phyloP scores from a whole-genome alignment of 2,113 vertebrate species.

The Mixornis gularis region DNA sequence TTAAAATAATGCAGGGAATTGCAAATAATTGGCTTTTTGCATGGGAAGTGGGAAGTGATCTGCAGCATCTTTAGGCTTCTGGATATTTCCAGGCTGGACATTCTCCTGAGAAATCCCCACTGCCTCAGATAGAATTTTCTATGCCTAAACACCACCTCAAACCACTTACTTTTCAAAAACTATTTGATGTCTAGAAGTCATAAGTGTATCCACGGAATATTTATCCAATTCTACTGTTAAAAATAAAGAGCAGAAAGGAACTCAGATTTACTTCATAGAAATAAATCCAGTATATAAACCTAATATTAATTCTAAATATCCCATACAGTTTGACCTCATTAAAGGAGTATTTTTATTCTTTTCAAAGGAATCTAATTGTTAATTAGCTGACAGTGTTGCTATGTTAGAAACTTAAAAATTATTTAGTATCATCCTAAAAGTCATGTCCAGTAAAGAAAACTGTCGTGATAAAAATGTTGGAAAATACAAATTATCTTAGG shows the following conservation, averaged over 20 bases:
- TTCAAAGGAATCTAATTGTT: not conserved
- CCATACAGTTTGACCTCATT: not conserved
- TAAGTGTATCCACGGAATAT: not conserved
- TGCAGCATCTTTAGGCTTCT: not conserved
- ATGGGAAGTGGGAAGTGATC: not conserved
- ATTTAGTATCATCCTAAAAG: not conserved
- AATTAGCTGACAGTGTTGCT: not conserved
- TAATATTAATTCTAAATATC: not conserved
- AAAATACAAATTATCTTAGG: accelerated
- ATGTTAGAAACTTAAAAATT: not conserved
- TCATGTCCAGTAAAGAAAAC: not conserved
- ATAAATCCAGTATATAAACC: not conserved
- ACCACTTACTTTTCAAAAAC: not conserved
- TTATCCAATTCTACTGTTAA: not conserved
- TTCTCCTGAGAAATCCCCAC: not conserved
- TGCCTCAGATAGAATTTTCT: not conserved
- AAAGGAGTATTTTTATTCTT: not conserved
- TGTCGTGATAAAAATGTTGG: not conserved
- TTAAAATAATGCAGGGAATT: not conserved
- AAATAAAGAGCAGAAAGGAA: not conserved
- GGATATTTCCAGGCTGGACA: not conserved
- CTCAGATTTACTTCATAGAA: not conserved
- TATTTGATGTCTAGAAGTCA: not conserved
- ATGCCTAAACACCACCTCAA: not conserved
- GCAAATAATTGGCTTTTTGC: not conserved